Evolutionary conservation across 2,113 vertebrate species (phyloP).

Genomic region (Pseudorectes ferrugineus): DNA sequence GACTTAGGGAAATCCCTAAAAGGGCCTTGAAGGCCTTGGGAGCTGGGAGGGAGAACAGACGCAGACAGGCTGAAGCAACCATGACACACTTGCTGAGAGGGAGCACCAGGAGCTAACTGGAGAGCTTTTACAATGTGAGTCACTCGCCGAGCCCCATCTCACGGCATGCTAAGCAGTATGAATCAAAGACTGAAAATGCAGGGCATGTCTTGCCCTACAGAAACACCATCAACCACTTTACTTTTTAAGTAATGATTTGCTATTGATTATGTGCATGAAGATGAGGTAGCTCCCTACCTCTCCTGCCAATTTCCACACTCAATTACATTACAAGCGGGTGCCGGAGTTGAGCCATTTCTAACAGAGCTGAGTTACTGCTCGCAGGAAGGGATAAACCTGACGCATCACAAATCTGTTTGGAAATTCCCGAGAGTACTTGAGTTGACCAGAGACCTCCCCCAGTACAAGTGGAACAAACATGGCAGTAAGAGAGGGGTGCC

Average conservation of each 20-base stretch:
- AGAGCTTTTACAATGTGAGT: not conserved
- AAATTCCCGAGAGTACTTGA: not conserved
- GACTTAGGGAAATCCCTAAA: not conserved
- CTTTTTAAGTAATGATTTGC: constrained; percentile 33
- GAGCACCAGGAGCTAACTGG: not conserved
- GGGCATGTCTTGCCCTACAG: constrained; percentile 16
- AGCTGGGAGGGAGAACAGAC: not conserved
- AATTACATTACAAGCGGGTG: not conserved
- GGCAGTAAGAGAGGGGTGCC: not conserved
- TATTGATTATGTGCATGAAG: constrained; percentile 43
- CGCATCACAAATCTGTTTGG: not conserved
- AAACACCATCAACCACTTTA: constrained; percentile 20
- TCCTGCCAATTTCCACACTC: constrained; percentile 2
- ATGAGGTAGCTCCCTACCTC: not conserved
- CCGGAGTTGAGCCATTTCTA: not conserved
- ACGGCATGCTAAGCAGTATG: not conserved
- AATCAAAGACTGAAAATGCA: constrained; percentile 40
- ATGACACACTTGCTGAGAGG: not conserved
- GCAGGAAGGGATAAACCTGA: not conserved
- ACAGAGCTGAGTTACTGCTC: not conserved
- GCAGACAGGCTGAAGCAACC: not conserved
- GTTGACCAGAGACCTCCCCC: not conserved
- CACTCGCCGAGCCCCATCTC: not conserved
- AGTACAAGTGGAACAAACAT: not conserved
- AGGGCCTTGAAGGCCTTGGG: not conserved